phyloP scores from a whole-genome alignment of 2,113 vertebrate species.

The Empidonax traillii region DNA sequence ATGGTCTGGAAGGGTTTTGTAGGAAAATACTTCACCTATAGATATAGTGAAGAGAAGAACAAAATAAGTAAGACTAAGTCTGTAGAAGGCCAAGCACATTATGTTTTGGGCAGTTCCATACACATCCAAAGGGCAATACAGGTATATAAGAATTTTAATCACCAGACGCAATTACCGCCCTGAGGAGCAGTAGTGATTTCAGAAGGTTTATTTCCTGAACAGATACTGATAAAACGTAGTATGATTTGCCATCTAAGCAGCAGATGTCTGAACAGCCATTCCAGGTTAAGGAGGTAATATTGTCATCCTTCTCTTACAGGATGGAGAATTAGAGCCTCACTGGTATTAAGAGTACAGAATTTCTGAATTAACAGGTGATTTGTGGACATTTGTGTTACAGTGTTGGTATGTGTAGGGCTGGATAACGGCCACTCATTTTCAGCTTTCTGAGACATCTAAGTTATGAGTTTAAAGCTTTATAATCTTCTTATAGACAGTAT shows the following conservation, averaged over 20 bases:
- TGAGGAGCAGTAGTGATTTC: not conserved
- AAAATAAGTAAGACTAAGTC: not conserved
- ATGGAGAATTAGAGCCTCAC: not conserved
- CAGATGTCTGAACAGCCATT: not conserved
- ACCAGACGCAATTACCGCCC: not conserved
- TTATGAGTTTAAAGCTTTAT: not conserved
- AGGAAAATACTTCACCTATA: not conserved
- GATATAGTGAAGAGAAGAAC: not conserved
- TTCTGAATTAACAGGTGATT: not conserved
- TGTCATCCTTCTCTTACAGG: not conserved
- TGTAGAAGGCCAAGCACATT: not conserved
- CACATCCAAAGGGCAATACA: not conserved
- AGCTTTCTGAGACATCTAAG: not conserved
- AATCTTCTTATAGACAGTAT: not conserved
- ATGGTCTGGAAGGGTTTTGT: not conserved
- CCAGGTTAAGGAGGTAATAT: not conserved
- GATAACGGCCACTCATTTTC: not conserved
- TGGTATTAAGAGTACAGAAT: not conserved
- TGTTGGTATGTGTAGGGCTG: not conserved
- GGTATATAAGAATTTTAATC: not conserved
- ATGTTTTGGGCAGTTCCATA: not conserved
- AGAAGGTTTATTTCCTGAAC: not conserved
- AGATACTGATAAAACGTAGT: not conserved
- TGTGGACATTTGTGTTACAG: not conserved
- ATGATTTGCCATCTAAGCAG: not conserved